Conservation (phyloP, 1,140 invertebrate species). For the Acromyrmex echinatior region DNA sequence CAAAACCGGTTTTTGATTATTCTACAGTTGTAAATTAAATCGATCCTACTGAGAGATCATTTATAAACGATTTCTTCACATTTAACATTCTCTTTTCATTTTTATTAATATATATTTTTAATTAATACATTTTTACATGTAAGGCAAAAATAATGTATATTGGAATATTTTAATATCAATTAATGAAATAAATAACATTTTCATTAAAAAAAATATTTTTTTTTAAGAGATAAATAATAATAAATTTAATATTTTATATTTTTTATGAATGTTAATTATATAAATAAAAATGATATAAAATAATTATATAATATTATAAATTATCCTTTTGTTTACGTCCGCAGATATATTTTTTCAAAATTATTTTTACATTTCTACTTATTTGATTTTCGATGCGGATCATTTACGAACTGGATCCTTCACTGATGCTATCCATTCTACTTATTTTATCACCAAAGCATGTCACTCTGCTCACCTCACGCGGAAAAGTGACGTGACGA, state of each 20-base stretch:
- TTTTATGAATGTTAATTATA: not conserved
- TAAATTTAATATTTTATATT: not conserved
- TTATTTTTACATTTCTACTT: slow-evolving; percentile 3
- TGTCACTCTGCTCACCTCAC: slow-evolving; percentile 73
- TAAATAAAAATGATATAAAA: too few species aligned
- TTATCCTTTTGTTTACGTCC: not conserved
- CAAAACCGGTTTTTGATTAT: slow-evolving; percentile 35
- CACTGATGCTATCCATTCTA: not conserved
- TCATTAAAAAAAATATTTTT: not conserved
- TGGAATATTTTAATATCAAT: not conserved
- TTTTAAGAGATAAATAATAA: not conserved
- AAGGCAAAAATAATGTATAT: not conserved
- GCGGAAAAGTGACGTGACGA: slow-evolving; percentile 86
- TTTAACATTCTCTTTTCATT: not conserved
- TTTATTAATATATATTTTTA: not conserved
- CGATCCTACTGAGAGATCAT: not conserved
- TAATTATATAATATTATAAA: not conserved
- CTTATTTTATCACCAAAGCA: not conserved
- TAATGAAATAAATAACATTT: not conserved
- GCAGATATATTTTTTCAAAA: not conserved
- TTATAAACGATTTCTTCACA: not conserved
- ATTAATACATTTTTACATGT: not conserved
- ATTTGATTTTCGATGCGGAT: not conserved
- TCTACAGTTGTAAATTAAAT: slow-evolving; percentile 15
- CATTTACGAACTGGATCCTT: not conserved